These are phyloP conservation scores for Melanaphis sacchari DNA, from an alignment of 1,140 invertebrate species.

Conservation along the genomic window DNA sequence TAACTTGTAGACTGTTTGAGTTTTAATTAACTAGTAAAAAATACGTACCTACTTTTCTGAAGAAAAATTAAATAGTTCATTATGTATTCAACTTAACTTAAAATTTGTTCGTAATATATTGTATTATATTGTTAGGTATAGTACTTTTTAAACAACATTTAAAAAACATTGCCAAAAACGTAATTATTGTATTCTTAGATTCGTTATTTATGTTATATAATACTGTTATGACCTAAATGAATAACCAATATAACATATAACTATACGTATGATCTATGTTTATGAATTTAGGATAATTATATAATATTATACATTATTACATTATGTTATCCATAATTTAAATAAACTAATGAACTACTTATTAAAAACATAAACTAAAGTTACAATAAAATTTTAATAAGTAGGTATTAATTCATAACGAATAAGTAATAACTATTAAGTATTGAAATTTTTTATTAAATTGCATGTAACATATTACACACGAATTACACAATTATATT, in stretches of 20 bases:
- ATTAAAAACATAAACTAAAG: neutral
- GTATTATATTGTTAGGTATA: neutral
- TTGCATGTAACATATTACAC: neutral
- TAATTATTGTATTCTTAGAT: constrained; percentile 9
- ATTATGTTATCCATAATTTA: neutral
- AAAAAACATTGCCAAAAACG: constrained; percentile 1
- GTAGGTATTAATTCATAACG: neutral
- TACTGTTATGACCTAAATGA: neutral
- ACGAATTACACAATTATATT: neutral
- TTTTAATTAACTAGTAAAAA: neutral
- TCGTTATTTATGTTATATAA: constrained; percentile 2
- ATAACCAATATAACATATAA: neutral
- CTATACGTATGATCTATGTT: neutral
- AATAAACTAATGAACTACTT: neutral
- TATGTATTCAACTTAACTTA: neutral
- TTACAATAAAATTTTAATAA: neutral
- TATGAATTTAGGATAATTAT: neutral
- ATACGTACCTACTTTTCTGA: neutral
- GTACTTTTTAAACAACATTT: neutral
- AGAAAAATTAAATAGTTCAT: constrained; percentile 17
- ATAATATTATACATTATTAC: neutral
- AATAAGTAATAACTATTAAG: neutral
- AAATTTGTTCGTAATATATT: neutral
- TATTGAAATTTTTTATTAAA: neutral
- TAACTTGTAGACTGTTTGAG: neutral